phyloP scores from a whole-genome alignment of 2,113 vertebrate species.

The Leucopsar rothschildi region DNA sequence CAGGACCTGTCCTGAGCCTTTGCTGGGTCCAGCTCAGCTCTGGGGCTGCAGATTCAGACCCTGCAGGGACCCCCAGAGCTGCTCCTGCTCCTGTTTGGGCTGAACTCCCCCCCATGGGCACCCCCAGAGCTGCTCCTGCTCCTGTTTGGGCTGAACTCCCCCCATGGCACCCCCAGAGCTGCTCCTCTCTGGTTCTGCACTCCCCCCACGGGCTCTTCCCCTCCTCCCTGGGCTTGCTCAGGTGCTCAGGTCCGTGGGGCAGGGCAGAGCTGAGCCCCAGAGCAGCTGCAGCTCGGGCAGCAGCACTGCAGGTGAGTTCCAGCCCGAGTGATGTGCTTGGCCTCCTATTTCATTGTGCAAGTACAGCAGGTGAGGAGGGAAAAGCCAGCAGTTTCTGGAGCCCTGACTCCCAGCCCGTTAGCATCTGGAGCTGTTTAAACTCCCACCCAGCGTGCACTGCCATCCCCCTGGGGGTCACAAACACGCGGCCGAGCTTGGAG shows the following conservation, averaged over 20 bases:
- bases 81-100: neutral
- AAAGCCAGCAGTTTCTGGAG: neutral
- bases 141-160: rapidly evolving
- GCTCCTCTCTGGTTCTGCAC: no score
- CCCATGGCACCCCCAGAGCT: neutral
- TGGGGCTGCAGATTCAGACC: neutral
- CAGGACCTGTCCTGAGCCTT: neutral
- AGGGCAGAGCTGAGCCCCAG: neutral
- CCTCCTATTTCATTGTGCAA: neutral
- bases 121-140: neutral
- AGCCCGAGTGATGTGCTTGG: neutral
- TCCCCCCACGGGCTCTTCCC: no score
- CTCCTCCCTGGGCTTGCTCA: no score
- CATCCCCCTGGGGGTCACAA: neutral
- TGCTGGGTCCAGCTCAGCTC: neutral
- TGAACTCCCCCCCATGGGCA: neutral
- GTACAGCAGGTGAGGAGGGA: neutral
- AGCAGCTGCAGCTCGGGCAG: neutral
- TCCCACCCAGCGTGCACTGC: neutral
- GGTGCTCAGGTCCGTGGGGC: rapidly evolving
- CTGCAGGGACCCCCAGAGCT: neutral
- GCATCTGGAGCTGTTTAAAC: neutral
- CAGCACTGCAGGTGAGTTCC: no score
- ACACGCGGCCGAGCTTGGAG: neutral
- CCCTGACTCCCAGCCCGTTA: neutral